phyloP scores from a whole-genome alignment of 2,797 vertebrate species.

The Takifugu ocellatus region DNA sequence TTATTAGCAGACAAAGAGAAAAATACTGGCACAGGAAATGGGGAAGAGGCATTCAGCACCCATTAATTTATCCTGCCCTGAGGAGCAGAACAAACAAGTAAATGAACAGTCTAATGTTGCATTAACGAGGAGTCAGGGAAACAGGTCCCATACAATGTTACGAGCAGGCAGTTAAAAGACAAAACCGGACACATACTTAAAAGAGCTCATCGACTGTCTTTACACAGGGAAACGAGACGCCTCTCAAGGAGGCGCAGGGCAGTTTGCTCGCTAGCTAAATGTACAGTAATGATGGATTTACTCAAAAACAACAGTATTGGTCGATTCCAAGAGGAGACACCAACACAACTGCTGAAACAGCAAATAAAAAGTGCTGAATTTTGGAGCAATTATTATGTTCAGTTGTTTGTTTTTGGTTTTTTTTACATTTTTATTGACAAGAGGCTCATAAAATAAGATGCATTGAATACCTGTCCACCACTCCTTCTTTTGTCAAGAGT shows the following conservation, averaged over 20 bases:
- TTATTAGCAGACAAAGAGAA: constrained; percentile 13
- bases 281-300: background rate
- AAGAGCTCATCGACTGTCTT: constrained; percentile 32
- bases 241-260: constrained; percentile 4
- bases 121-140: constrained; percentile 55
- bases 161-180: constrained; percentile 51
- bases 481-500: too few species aligned
- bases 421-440: too few species aligned
- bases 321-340: background rate
- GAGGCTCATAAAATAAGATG: too few species aligned
- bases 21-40: constrained; percentile 34
- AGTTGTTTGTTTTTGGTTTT: too few species aligned
- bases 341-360: background rate
- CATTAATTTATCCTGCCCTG: constrained; percentile 53
- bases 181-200: constrained; percentile 46
- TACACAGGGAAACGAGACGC: constrained; percentile 11
- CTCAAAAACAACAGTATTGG: background rate
- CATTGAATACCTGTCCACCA: too few species aligned
- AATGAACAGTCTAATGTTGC: constrained; percentile 60
- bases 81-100: constrained; percentile 58
- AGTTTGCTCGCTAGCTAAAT: background rate
- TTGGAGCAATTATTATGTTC: too few species aligned
- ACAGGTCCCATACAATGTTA: constrained; percentile 41
- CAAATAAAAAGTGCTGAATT: too few species aligned
- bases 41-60: constrained; percentile 34